These are phyloP conservation scores for Platynereis dumerilii DNA, from an alignment of 2,888 invertebrate species.

Conservation along the genomic window DNA sequence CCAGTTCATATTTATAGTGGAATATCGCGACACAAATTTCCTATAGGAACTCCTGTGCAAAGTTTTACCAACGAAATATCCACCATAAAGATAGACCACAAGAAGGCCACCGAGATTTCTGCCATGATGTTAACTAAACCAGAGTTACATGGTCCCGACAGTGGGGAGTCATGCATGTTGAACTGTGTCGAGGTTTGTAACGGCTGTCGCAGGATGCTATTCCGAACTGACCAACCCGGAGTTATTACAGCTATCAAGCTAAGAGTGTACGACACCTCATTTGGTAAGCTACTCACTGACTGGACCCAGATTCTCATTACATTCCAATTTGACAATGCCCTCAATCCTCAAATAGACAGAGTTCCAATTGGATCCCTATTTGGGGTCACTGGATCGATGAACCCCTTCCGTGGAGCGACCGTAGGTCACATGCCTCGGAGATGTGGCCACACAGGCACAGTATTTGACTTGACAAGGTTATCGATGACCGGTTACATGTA, in stretches of 20 bases:
- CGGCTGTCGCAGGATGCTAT: conserved; percentile 8
- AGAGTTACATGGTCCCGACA: conserved; percentile 18
- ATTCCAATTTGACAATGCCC: conserved; percentile 27
- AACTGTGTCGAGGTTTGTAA: conserved; percentile 21
- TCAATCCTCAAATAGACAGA: conserved; percentile 31
- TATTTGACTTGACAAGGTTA: conserved; percentile 4
- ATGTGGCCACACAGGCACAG: conserved; percentile 25
- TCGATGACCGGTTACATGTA: conserved; percentile 36
- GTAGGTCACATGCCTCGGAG: conserved; percentile 26
- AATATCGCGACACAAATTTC: conserved; percentile 35
- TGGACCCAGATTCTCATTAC: conserved; percentile 37
- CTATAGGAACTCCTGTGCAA: conserved; percentile 26
- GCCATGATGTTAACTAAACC: conserved; percentile 11
- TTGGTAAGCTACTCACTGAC: conserved; percentile 21
- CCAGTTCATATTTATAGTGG: conserved; percentile 38
- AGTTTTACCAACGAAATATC: conserved; percentile 13
- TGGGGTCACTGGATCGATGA: conserved; percentile 32
- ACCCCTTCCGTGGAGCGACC: conserved; percentile 35
- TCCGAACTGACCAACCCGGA: conserved; percentile 17
- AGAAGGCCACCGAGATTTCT: conserved; percentile 9
- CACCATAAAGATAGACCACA: neutral
- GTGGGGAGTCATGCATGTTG: conserved; percentile 15
- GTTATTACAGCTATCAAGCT: conserved; percentile 33
- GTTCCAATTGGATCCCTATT: conserved; percentile 38
- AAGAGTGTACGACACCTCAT: conserved; percentile 28